Evolutionary conservation across 1,140 invertebrate species (phyloP).

Genomic region (Nebria ingens): DNA sequence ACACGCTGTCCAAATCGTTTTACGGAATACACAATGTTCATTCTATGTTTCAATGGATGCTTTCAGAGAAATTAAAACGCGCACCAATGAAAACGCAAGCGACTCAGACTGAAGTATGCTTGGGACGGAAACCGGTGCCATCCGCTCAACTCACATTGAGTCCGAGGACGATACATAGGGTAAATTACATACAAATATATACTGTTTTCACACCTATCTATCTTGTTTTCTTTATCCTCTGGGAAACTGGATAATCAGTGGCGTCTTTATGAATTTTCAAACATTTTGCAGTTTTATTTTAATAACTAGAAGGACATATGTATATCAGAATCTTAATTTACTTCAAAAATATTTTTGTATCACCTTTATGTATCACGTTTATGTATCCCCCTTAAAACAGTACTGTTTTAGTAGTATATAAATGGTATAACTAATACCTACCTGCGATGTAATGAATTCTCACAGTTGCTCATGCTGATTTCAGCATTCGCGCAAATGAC

Average conservation of each 20-base stretch:
- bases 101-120: constrained; percentile 75
- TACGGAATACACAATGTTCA: no score
- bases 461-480: background rate
- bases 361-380: no score
- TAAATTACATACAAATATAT: constrained; percentile 1
- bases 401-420: background rate
- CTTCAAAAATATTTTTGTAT: no score
- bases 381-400: background rate
- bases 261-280: no score
- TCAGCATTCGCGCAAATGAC: background rate
- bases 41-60: no score
- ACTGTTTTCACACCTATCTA: background rate
- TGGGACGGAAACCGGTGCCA: constrained; percentile 53
- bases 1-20: no score
- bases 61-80: constrained; percentile 67
- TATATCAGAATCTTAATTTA: no score
- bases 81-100: constrained; percentile 85
- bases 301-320: no score
- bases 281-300: background rate
- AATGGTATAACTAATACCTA: no score
- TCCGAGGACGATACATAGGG: constrained; percentile 33
- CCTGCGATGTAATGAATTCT: background rate
- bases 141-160: constrained; percentile 67
- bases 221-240: background rate
- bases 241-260: no score